A percentile compares a stretch with the other conserved stretches of the same genome.
Evolutionary conservation across 2,888 invertebrate species (phyloP).

Genomic region (Drosophila demipolita): DNA sequence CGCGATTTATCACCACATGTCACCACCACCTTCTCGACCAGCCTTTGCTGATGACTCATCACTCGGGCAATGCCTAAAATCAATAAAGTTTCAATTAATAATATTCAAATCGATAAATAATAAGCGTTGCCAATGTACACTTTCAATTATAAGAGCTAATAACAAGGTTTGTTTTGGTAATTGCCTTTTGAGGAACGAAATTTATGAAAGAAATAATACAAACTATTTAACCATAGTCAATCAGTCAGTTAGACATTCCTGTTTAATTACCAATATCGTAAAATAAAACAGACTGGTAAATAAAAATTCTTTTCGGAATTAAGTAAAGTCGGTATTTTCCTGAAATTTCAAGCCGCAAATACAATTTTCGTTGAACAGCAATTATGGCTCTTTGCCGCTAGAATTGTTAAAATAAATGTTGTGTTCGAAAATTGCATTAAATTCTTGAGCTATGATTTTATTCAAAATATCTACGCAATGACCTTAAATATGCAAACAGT

Average conservation of each 20-base stretch:
- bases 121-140: constrained; percentile 17
- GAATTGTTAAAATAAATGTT: constrained; percentile 38
- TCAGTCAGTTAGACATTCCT: neutral
- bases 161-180: neutral
- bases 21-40: constrained; percentile 83
- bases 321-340: neutral
- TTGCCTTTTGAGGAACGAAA: neutral
- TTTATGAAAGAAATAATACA: neutral
- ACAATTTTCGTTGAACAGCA: neutral
- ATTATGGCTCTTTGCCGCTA: neutral
- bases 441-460: constrained; percentile 25
- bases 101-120: constrained; percentile 23
- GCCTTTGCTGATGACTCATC: constrained; percentile 80
- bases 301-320: neutral
- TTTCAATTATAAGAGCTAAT: constrained; percentile 17
- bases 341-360: neutral
- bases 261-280: neutral
- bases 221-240: neutral
- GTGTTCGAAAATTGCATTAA: constrained; percentile 21
- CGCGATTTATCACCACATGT: constrained; percentile 81
- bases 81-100: constrained; percentile 22
- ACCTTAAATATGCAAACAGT: constrained; percentile 59
- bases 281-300: neutral
- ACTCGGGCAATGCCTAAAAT: constrained; percentile 83
- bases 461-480: constrained; percentile 37